Evolutionary conservation across 1,140 invertebrate species (phyloP).

Genomic region (Drosophila lowei): DNA sequence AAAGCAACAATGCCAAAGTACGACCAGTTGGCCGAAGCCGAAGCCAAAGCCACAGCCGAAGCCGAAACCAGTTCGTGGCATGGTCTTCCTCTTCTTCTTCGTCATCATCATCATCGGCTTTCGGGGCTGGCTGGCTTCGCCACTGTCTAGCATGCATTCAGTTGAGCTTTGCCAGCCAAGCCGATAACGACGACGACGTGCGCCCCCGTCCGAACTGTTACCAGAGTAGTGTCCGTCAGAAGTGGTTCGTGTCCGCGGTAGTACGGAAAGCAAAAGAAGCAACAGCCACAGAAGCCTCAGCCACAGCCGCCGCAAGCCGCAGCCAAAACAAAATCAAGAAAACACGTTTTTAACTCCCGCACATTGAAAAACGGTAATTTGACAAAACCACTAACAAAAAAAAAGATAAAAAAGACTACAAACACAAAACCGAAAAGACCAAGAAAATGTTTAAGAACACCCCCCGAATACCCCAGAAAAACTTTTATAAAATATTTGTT

Average conservation of each 20-base stretch:
- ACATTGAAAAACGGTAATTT: conserved; percentile 52
- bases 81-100: conserved; percentile 21
- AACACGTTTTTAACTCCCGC: conserved; percentile 50
- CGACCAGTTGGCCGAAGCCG: too few species aligned
- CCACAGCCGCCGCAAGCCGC: conserved; percentile 8
- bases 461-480: conserved; percentile 2
- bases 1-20: conserved; percentile 1
- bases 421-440: conserved; percentile 18
- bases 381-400: conserved; percentile 26
- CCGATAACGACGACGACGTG: conserved; percentile 49
- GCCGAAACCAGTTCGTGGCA: conserved; percentile 44
- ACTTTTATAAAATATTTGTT: too few species aligned
- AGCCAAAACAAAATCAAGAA: conserved; percentile 23
- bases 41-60: conserved; percentile 18
- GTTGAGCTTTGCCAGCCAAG: conserved; percentile 75
- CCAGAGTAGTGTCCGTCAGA: too few species aligned
- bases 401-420: conserved; percentile 25
- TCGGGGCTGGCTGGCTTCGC: neutral
- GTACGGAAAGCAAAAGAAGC: conserved; percentile 35
- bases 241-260: conserved; percentile 35
- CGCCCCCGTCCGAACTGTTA: too few species aligned
- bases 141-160: conserved; percentile 42
- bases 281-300: conserved; percentile 17
- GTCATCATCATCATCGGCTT: conserved; percentile 5
- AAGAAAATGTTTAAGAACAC: conserved; percentile 36